Evolutionary conservation across 2,888 invertebrate genomes (phyloP), one percentile per base, ranked within the genome.

Genomic region (Macroteleia sp.): DNA sequence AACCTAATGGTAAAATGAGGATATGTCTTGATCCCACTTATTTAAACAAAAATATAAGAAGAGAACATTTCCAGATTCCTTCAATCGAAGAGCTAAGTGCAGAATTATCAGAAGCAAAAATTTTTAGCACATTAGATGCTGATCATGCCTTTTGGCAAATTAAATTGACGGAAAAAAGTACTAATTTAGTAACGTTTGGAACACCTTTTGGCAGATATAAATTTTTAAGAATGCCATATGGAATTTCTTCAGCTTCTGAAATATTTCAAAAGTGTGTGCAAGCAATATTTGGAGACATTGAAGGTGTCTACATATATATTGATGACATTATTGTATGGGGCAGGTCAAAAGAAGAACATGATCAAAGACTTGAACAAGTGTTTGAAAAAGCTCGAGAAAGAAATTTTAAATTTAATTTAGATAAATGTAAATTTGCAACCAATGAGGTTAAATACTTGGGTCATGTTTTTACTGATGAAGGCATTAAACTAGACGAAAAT

Each of bases 191-290:
- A 20, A 85, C 84, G 0, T 86, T 88, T 57, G 59, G 54, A 17
- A 86, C 85, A n/a, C 83, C 82, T 1, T 84, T 83, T 70, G 87
- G 86, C 67, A 85, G n/a, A n/a, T n/a, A n/a, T n/a, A n/a, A n/a
- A n/a, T n/a, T n/a, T n/a, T n/a, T n/a, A n/a, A n/a, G n/a, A 57
- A 70, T 89, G 64, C 83, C 19, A n/a, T 50, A 50, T 20, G 32
- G 20, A 6, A 50, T 50, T 20, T 34, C 62, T 9, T 76, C 80
- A 44, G 82, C 84, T 2, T 75, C 42, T 19, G 42, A 42, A 19
- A 20, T 42, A 8, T 42, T 42, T 19, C 42, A 42, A 17, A 17
- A 10, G 17, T 42, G 42, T 19, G 17, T 42, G 17, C 17, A 10
- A 9, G n/a, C 17, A 20, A 42, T 42, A 9, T 42, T 42, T 25